Base-by-base conservation (phyloP, 1,140 invertebrate species). In the Microplitis mediator region DNA sequence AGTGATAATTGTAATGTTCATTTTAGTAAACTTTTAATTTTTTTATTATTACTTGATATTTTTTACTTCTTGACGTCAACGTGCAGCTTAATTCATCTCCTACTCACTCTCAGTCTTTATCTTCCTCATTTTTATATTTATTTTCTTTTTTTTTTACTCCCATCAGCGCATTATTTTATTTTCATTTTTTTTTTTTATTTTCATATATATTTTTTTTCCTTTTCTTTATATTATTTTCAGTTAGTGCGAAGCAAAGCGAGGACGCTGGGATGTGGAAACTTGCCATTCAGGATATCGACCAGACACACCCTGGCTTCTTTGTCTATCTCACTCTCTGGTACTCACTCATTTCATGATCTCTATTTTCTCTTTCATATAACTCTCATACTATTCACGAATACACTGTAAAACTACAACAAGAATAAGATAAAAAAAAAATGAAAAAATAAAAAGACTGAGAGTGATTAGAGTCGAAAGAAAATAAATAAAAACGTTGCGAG, bases 211-310 rank as follows among this genome's bases (percentile, higher is more conserved):
- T 34, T 11, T 61, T 58, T 50, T 52, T 14, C 52, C 45, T 69
- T 68, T 72, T 62, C 45, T 74, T 63, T 58, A 13, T 39, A 23
- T 75, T 16, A 50, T 45, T 61, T 73, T 74, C 62, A 45, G 39
- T 71, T 62, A 69, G 54, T 77, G 13, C 60, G 51, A 65, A 34
- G 77, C 63, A 71, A 77, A 75, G 75, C 65, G 73, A 74, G 63
- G 65, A 80, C 66, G 75, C 77, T 76, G 78, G 72, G 74, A 76
- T 75, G 76, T 79, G 75, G 78, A 82, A 78, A 75, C 73, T 81
- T 79, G 77, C 77, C 79, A 80, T 82, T 80, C 76, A 81, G 77
- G 81, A 83, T 84, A 84, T 84, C 82, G 81, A 84, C 78, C 81
- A 83, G 78, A 81, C 81, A 80, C 82, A 80, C 80, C 82, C 81